Evolutionary conservation across 2,888 invertebrate genomes (phyloP).

Genomic region (Latrodectus elegans): DNA sequence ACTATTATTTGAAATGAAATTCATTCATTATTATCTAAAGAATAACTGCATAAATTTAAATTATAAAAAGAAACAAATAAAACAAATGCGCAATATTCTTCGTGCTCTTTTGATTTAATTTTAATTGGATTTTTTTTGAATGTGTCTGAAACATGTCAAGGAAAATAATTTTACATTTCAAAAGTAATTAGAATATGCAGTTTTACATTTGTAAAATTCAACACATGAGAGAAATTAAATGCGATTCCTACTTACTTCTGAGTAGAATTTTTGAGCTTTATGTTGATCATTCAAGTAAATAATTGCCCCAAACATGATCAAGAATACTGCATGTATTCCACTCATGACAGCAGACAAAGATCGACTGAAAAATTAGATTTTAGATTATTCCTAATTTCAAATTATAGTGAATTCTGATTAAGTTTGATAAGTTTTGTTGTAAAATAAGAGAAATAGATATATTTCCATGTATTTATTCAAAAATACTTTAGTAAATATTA

Average conservation of each 20-base stretch:
- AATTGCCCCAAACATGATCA: constrained; percentile 82
- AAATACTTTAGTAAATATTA: background rate
- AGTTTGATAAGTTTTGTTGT: background rate
- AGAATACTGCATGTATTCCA: constrained; percentile 82
- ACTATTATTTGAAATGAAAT: too few relatives aligned
- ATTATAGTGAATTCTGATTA: background rate
- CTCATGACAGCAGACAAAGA: constrained; percentile 76
- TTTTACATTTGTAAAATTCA: too few relatives aligned
- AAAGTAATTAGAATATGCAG: too few relatives aligned
- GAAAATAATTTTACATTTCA: too few relatives aligned
- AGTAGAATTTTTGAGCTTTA: constrained; percentile 73
- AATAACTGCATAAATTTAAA: too few relatives aligned
- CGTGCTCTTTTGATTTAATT: too few relatives aligned
- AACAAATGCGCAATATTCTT: too few relatives aligned
- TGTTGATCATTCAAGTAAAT: constrained; percentile 81
- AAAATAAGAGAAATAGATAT: background rate
- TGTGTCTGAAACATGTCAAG: too few relatives aligned
- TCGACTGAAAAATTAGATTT: constrained; percentile 16
- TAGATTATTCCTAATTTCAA: background rate
- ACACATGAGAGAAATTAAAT: too few relatives aligned
- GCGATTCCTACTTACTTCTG: constrained; percentile 77
- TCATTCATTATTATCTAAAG: too few relatives aligned
- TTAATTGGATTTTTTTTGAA: too few relatives aligned
- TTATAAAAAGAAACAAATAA: too few relatives aligned
- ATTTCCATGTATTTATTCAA: background rate